phyloP scores from a whole-genome alignment of 1,140 invertebrate genomes.

The Sinonovacula constricta region DNA sequence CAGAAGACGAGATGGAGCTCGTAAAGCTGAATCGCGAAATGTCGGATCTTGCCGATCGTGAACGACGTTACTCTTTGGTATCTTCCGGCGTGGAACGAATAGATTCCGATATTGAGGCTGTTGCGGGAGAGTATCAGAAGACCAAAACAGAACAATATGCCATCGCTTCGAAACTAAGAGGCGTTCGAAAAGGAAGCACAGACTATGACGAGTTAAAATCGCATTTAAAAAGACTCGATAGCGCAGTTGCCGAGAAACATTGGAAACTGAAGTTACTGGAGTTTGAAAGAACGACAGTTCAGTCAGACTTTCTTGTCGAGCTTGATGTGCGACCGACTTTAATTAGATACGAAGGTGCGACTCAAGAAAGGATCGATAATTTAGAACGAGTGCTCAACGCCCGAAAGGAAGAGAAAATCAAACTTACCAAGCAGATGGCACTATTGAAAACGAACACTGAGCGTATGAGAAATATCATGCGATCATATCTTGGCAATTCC shows the following conservation, averaged over 20 bases:
- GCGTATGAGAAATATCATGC: conserved; percentile 50
- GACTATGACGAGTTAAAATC: conserved; percentile 34
- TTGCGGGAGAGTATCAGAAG: conserved; percentile 31
- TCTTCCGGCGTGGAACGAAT: conserved; percentile 47
- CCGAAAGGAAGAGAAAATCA: conserved; percentile 40
- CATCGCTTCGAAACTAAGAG: conserved; percentile 28
- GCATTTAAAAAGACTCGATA: conserved; percentile 37
- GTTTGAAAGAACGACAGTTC: conserved; percentile 53
- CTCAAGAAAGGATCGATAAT: conserved; percentile 41
- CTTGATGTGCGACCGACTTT: conserved; percentile 62
- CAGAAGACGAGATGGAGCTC: conserved; percentile 17
- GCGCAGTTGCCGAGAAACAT: conserved; percentile 38
- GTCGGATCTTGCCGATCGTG: conserved; percentile 32
- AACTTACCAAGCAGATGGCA: conserved; percentile 39
- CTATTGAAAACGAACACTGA: conserved; percentile 51
- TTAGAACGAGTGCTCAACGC: conserved; percentile 19
- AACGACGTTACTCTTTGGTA: conserved; percentile 39
- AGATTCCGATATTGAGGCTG: conserved; percentile 21
- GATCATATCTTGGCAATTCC: conserved; percentile 35
- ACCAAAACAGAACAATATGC: conserved; percentile 33
- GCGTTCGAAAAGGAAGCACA: conserved; percentile 7
- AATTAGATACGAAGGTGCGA: conserved; percentile 58
- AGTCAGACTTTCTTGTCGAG: conserved; percentile 59
- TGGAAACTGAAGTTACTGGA: conserved; percentile 56
- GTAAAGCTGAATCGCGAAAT: conserved; percentile 35